Evolutionary conservation across 2,888 invertebrate genomes (phyloP), one percentile per base, ranked within the genome.

Genomic region (Petrophora chlorosata): DNA sequence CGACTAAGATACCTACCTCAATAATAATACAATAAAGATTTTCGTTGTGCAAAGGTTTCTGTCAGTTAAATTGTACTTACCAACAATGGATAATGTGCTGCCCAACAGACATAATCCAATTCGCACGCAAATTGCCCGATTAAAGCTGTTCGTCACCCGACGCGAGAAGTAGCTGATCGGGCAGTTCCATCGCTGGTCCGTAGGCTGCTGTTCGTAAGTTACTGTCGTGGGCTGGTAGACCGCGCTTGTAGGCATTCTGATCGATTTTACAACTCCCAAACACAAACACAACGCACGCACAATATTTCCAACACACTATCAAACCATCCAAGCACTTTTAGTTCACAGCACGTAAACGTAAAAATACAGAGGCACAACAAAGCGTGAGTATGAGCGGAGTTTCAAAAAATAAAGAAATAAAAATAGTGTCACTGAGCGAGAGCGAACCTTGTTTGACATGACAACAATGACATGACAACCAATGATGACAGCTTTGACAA

Each of bases 141-240:
- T 89, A 73, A 89, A 70, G 63, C 83, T 88, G 68, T 82, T 89
- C 61, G 90, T 89, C 76, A 90, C 86, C 23, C 90, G 80, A 15
- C 90, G 88, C 62, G 90, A 79, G 83, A 90, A 82, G 79, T 85
- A 82, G 83, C 91, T 87, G 89, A 92, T 79, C 70, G 92, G 85
- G 79, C 91, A 83, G 85, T 88, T 77, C 92, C 91, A 82, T 75
- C 92, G 76, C 80, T 92, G 91, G 49, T 92, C 92, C 35, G 72
- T 79, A n/a, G 90, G 89, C 64, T 90, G 91, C 61, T 92, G 91
- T 77, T 94, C 94, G 76, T 94, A 95, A 43, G 94, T 94, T 59
- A 94, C 94, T 60, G 95, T 95, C 53, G 95, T 95, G 9, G 95
- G 95, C 78, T 95, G 95, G 83, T 95, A 95, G 34, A 95, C 95